phyloP scores from a whole-genome alignment of 2,113 vertebrate genomes.

The Drymodes brunneopygia region DNA sequence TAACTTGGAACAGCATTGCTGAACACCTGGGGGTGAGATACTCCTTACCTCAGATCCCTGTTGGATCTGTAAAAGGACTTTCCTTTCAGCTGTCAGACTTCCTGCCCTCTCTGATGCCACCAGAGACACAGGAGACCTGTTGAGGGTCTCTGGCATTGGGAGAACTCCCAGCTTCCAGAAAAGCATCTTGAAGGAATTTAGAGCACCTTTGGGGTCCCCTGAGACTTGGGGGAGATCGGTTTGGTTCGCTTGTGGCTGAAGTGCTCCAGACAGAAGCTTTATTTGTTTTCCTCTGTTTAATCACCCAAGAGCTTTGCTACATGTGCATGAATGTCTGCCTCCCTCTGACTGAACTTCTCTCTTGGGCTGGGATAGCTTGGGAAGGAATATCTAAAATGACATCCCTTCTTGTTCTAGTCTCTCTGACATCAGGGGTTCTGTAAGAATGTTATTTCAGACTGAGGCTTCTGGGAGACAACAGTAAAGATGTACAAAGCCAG shows the following conservation, averaged over 20 bases:
- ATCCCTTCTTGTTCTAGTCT: background rate
- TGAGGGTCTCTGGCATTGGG: background rate
- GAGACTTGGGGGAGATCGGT: background rate
- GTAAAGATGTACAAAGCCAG: background rate
- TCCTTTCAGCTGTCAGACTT: background rate
- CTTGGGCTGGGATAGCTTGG: background rate
- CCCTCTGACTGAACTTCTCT: background rate
- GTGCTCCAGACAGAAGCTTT: background rate
- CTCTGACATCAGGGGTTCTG: background rate
- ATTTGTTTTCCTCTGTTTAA: background rate
- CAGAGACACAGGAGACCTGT: background rate
- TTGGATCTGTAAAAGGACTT: background rate
- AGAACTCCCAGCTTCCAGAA: background rate
- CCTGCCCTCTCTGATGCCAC: background rate
- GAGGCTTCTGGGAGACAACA: background rate
- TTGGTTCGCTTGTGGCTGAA: background rate
- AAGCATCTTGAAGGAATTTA: background rate
- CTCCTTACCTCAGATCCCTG: background rate
- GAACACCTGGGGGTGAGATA: background rate
- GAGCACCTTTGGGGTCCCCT: background rate
- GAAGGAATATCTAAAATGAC: background rate
- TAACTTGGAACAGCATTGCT: background rate
- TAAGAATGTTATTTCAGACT: background rate
- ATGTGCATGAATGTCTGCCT: accelerated
- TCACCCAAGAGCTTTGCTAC: background rate